phyloP scores from a whole-genome alignment of 2,797 vertebrate species.

The Okamejei kenojei region DNA sequence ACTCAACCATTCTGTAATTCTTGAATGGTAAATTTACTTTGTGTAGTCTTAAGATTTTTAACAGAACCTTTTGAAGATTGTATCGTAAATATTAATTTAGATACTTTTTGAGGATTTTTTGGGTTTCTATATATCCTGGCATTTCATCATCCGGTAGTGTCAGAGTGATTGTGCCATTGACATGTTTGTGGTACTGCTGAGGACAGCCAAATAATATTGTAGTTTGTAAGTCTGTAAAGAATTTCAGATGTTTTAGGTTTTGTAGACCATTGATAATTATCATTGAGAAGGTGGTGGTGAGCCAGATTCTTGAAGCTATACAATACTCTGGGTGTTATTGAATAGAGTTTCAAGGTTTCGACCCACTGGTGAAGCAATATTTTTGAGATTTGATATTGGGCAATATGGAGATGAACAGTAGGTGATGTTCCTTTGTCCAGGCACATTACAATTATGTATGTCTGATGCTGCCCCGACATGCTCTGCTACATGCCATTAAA shows the following conservation, averaged over 20 bases:
- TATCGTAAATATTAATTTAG: not conserved
- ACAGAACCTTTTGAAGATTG: not conserved
- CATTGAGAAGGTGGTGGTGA: no score
- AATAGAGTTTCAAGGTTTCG: no score
- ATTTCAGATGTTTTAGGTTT: not conserved
- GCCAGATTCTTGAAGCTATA: no score
- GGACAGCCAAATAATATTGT: not conserved
- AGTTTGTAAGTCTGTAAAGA: not conserved
- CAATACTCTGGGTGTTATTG: no score
- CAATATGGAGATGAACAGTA: no score
- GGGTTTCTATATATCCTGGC: not conserved
- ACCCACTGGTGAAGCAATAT: no score
- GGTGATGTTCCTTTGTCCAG: no score
- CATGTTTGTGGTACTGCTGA: not conserved
- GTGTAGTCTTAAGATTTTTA: not conserved
- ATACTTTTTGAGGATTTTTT: not conserved
- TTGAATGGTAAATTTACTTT: not conserved
- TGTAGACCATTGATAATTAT: not conserved
- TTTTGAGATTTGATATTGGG: no score
- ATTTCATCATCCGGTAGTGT: not conserved
- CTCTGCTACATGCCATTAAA: no score
- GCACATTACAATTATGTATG: no score
- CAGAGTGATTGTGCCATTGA: not conserved
- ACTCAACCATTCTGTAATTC: not conserved
- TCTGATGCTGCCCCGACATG: no score